Evolutionary conservation across 2,797 vertebrate genomes (phyloP), one percentile per base, ranked within the genome.

Genomic region (Salarias fasciatus): DNA sequence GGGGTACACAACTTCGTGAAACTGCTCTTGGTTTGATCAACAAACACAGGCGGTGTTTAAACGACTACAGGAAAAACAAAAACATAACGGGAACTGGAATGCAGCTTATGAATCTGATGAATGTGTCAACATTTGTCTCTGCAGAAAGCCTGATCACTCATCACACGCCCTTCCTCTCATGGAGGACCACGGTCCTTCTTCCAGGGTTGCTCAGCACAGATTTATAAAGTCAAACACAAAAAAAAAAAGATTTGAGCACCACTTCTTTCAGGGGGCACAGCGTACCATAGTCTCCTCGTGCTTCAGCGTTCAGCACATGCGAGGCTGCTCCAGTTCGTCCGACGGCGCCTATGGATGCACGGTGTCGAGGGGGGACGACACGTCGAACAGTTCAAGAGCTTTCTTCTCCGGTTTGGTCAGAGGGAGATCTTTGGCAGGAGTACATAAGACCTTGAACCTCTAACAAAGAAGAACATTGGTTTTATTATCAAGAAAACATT

Each of bases 391-490:
- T 29, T 84, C 77, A 43, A 85, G 37, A 8, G 35, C 47, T 53
- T 87, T 86, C 64, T 84, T 89, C 29, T 77, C 77, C 13, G 69
- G 48, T 51, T 64, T 78, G 43, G 72, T 79, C 51, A 64, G 5
- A 38, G 78, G 78, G 18, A 92, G 83, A 53, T 92, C 90, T 38
- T 82, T 75, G 9, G 89, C 61, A 44, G 92, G 87, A 46, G 88
- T 92, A 56, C 92, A 93, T 7, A 94, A 80, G 43, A 43, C 55
- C 29, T 72, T 66, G 14, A 94, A 24, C 69, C 92, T 87, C 93
- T 94, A 52, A 46, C 4, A 69, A 62, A 78, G 43, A 77, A 63
- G 5, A 68, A 67, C 5, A 49, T 4, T 3, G 1, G 8, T 55
- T 61, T 28, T 11, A 11, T 24, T 24, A 12, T 18, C 46, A 59